Evolutionary conservation across 2,888 invertebrate genomes (phyloP).

Genomic region (Mantis religiosa): DNA sequence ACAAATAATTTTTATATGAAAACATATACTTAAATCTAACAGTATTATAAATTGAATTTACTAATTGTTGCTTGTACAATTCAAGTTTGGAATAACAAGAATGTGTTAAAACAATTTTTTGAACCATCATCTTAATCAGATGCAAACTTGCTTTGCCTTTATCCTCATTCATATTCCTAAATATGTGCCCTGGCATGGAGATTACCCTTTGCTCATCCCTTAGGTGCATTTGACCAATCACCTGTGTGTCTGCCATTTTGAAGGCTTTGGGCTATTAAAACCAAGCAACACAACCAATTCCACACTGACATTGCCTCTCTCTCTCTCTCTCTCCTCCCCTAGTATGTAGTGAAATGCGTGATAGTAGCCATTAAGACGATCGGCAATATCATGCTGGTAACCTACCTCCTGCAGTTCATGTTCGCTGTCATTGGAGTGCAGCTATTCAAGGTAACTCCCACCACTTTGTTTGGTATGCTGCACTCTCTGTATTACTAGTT

Average conservation of each 20-base stretch:
- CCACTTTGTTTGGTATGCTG: constrained; percentile 11
- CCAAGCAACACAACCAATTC: constrained; percentile 16
- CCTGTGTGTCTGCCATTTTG: constrained; percentile 29
- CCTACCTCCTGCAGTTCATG: constrained; percentile 99
- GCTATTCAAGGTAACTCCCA: constrained; percentile 87
- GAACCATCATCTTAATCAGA: constrained; percentile 21
- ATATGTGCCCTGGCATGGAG: constrained; percentile 16
- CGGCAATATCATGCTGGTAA: constrained; percentile 99
- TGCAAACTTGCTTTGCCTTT: constrained; percentile 12
- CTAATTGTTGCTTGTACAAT: not conserved
- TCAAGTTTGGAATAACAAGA: not conserved
- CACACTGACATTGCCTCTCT: constrained; percentile 32
- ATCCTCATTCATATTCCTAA: not conserved
- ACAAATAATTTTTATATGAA: not conserved
- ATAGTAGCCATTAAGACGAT: constrained; percentile 98
- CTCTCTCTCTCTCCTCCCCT: constrained; percentile 46
- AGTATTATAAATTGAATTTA: not conserved
- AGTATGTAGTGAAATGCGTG: constrained; percentile 99
- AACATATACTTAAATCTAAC: not conserved
- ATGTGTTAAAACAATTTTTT: constrained; percentile 1
- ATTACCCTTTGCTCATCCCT: constrained; percentile 14
- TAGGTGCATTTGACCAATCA: constrained; percentile 30
- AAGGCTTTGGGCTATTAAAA: constrained; percentile 28
- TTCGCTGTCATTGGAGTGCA: constrained; percentile 99
- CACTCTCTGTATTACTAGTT: not conserved